These are phyloP conservation scores for Pteronotus mesoamericanus DNA, from an alignment of 2,797 vertebrate species.

Conservation along the genomic window DNA sequence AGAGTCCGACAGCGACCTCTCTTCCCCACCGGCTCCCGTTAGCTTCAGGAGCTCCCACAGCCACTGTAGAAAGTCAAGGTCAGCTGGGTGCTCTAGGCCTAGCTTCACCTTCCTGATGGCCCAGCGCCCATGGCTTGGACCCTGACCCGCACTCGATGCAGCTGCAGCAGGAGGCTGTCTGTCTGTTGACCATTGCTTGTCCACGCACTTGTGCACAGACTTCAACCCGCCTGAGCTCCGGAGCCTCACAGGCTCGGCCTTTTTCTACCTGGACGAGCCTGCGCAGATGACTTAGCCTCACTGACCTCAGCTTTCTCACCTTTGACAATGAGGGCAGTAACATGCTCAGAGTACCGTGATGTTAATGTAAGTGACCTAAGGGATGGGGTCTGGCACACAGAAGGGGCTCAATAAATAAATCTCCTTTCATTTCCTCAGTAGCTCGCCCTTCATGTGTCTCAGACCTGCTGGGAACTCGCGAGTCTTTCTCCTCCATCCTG, in stretches of 20 bases:
- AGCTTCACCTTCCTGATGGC: background rate
- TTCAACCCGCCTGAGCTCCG: background rate
- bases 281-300: background rate
- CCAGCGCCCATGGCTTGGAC: too few relatives aligned
- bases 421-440: background rate
- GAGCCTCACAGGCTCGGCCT: background rate
- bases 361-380: background rate
- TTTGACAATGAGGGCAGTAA: background rate
- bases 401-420: background rate
- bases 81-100: background rate
- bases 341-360: background rate
- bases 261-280: background rate
- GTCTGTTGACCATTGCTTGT: fast-evolving
- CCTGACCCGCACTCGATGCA: background rate
- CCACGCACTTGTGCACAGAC: background rate
- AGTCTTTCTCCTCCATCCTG: background rate
- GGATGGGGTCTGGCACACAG: background rate
- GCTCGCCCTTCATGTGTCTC: fast-evolving
- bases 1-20: background rate
- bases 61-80: background rate
- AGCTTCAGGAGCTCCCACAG: too few relatives aligned
- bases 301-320: too few relatives aligned
- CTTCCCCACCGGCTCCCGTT: too few relatives aligned
- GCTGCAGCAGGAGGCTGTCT: fast-evolving
- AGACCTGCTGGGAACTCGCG: background rate